Conservation (phyloP, 2,888 invertebrate genomes). For the Pseudococcus viburni region DNA sequence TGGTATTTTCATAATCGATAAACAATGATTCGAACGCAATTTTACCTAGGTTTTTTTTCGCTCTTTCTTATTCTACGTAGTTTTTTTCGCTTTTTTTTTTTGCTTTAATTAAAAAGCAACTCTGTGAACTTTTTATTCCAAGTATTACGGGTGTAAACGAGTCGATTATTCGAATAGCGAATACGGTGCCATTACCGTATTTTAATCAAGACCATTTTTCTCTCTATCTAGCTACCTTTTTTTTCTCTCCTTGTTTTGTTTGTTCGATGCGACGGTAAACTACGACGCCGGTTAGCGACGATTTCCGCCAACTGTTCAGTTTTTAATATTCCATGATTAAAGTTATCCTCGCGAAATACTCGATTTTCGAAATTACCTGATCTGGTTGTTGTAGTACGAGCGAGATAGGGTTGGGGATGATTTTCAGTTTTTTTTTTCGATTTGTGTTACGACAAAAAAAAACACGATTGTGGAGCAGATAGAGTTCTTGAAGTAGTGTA, state of each 20-base stretch:
- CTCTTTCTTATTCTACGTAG: background rate
- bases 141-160: conserved; percentile 33
- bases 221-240: background rate
- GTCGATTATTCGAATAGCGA: conserved; percentile 25
- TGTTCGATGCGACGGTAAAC: background rate
- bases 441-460: no score
- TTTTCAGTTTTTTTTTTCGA: no score
- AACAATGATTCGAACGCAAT: background rate
- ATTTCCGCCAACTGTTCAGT: background rate
- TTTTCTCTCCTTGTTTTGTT: background rate
- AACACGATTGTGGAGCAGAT: no score
- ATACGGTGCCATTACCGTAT: conserved; percentile 5
- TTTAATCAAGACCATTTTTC: conserved; percentile 24
- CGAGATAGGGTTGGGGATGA: background rate
- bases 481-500: no score
- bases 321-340: conserved; percentile 32
- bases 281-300: background rate
- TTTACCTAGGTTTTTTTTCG: background rate
- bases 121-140: conserved; percentile 19
- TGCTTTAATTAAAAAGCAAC: conserved; percentile 32
- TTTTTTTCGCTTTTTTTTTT: background rate
- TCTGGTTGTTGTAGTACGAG: background rate
- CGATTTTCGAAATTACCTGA: background rate
- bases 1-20: conserved; percentile 7
- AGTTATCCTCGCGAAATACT: background rate